Percentiles rank a stretch among this genome's conserved stretches.
phyloP scores from a whole-genome alignment of 2,888 invertebrate genomes.

The Scaptomyza flava region DNA sequence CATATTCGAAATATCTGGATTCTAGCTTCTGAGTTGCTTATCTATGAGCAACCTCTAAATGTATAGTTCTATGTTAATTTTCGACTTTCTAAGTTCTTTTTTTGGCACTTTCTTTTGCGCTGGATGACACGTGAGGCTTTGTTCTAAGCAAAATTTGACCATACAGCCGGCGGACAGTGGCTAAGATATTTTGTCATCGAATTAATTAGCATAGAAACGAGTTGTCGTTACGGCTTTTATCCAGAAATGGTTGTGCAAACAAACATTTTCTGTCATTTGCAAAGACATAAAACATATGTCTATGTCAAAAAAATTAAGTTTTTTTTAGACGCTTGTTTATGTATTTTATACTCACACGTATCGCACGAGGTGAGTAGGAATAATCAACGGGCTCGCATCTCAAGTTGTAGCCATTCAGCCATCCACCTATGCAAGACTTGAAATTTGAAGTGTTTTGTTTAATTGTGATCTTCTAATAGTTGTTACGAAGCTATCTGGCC shows the following conservation, averaged over 20 bases:
- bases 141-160: constrained; percentile 5
- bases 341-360: constrained; percentile 87
- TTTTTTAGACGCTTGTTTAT: not conserved
- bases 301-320: not conserved
- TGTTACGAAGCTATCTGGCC: not conserved
- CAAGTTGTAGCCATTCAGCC: constrained; percentile 90
- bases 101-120: constrained; percentile 55
- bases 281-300: constrained; percentile 16
- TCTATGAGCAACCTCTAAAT: not conserved
- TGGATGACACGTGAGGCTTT: constrained; percentile 63
- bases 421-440: constrained; percentile 87
- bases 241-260: constrained; percentile 63
- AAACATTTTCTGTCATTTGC: constrained; percentile 50
- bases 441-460: constrained; percentile 25
- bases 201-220: constrained; percentile 72
- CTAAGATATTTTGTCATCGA: constrained; percentile 45
- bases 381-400: constrained; percentile 94
- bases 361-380: constrained; percentile 87
- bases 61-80: constrained; percentile 26
- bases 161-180: constrained; percentile 31
- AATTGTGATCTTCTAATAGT: constrained; percentile 1
- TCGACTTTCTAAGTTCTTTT: constrained; percentile 42
- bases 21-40: not conserved
- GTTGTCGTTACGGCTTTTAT: constrained; percentile 46
- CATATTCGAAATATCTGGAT: not conserved